These are phyloP conservation scores for Zoanthus sansibaricus DNA, from an alignment of 92 coral and sea anemone genomes.

Conservation along the genomic window DNA sequence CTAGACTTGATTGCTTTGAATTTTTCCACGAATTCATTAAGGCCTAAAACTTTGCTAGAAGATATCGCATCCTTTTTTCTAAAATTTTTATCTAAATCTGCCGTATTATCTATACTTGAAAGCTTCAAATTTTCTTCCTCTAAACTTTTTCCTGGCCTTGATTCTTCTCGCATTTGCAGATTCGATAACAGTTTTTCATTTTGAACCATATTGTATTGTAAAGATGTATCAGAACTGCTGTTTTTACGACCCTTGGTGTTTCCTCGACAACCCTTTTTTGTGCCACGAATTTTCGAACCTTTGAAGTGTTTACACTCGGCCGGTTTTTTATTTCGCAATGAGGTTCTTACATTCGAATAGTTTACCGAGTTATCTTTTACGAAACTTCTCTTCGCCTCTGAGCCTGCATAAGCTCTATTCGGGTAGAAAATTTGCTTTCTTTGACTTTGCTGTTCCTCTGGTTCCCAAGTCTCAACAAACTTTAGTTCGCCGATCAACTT, in stretches of 20 bases:
- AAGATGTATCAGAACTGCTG: not conserved
- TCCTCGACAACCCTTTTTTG: not conserved
- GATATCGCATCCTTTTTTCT: not conserved
- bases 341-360: no score
- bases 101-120: slow-evolving; percentile 3
- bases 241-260: not conserved
- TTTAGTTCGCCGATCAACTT: slow-evolving; percentile 22
- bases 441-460: not conserved
- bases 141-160: not conserved
- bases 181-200: slow-evolving; percentile 15
- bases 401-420: not conserved
- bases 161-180: slow-evolving; percentile 5
- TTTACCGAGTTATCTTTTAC: not conserved
- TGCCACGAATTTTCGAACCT: not conserved
- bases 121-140: not conserved
- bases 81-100: not conserved
- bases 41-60: not conserved
- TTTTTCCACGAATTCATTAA: slow-evolving; percentile 21
- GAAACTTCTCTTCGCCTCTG: not conserved
- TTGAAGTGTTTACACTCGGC: not conserved
- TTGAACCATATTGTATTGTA: slow-evolving; percentile 8
- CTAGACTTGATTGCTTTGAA: not conserved
- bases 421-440: not conserved
- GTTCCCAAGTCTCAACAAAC: slow-evolving; percentile 14
- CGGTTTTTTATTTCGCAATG: not conserved